Percentiles rank a stretch among this genome's conserved stretches.
Evolutionary conservation across 2,888 invertebrate genomes (phyloP).

Genomic region (Tinea semifulvella): DNA sequence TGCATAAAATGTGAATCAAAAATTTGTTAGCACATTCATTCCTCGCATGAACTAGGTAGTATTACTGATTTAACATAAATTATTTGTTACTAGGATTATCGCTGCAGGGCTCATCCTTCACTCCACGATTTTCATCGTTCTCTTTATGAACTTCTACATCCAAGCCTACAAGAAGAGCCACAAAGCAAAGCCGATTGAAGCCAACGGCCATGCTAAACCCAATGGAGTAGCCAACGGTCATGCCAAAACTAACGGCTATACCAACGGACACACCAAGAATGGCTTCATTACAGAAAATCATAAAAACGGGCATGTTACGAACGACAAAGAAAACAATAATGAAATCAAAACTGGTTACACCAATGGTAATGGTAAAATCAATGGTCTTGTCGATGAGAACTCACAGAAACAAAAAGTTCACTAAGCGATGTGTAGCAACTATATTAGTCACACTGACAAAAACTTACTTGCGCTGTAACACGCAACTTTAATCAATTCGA

Average conservation of each 20-base stretch:
- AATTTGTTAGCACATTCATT: no score
- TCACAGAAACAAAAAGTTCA: conserved; percentile 48
- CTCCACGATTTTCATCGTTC: conserved; percentile 86
- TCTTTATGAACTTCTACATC: conserved; percentile 92
- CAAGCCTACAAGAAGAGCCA: conserved; percentile 73
- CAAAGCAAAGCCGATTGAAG: conserved; percentile 23
- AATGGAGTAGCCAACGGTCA: conserved; percentile 25
- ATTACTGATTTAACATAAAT: neutral
- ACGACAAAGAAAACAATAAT: neutral
- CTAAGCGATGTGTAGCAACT: no score
- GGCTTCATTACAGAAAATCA: no score
- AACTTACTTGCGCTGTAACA: no score
- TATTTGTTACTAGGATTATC: conserved; percentile 57
- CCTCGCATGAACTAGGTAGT: no score
- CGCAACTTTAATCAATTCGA: no score
- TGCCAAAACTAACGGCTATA: conserved; percentile 21
- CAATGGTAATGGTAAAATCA: conserved; percentile 8
- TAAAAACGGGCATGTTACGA: conserved; percentile 20
- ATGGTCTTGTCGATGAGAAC: conserved; percentile 18
- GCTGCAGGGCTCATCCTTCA: conserved; percentile 80
- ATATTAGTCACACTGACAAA: no score
- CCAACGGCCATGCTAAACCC: conserved; percentile 23
- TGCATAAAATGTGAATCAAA: no score
- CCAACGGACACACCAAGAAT: conserved; percentile 29
- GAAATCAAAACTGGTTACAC: neutral